These are phyloP conservation scores for Borostomias antarcticus DNA, from an alignment of 2,797 vertebrate species.

Conservation along the genomic window DNA sequence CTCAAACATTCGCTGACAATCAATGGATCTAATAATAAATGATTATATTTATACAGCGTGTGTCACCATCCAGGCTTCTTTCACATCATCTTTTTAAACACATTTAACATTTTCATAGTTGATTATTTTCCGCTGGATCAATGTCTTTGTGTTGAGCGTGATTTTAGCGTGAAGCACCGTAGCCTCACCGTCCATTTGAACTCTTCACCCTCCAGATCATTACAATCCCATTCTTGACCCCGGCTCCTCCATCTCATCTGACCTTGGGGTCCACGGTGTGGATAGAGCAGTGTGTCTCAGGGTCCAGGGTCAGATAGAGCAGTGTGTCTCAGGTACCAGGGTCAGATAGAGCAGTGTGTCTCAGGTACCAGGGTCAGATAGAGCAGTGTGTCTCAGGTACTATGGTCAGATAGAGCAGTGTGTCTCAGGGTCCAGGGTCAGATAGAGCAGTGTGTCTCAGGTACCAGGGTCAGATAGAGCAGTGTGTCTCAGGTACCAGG, in stretches of 20 bases:
- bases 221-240: slow-evolving; percentile 78
- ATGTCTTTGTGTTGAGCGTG: no score
- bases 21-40: neutral
- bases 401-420: slow-evolving; percentile 45
- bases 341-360: slow-evolving; percentile 65
- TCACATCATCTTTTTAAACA: no score
- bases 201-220: slow-evolving; percentile 76
- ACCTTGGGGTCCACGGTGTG: slow-evolving; percentile 68
- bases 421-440: no score
- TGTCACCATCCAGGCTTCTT: no score
- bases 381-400: slow-evolving; percentile 35
- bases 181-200: slow-evolving; percentile 36
- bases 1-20: no score
- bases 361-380: slow-evolving; percentile 73
- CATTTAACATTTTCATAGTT: no score
- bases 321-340: no score
- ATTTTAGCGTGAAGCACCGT: neutral
- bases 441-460: slow-evolving; percentile 71
- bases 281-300: slow-evolving; percentile 18
- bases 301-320: slow-evolving; percentile 55
- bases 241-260: slow-evolving; percentile 72
- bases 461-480: slow-evolving; percentile 64
- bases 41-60: no score
- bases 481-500: slow-evolving; percentile 44
- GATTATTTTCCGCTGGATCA: no score